Base-by-base conservation (phyloP, 2,797 vertebrate genomes). In the Selene dorsalis region DNA sequence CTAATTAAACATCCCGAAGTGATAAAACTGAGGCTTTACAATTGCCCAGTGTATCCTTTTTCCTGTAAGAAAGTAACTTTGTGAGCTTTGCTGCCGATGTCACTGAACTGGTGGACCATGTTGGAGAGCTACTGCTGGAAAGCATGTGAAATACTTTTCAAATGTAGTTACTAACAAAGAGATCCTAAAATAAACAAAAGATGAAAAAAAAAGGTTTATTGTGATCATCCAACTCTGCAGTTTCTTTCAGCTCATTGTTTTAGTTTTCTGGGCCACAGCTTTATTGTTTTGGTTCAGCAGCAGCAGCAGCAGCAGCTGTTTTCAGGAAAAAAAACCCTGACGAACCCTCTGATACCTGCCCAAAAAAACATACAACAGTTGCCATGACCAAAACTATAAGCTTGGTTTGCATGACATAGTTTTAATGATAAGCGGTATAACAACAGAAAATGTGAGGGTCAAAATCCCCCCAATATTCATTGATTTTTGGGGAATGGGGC, bases 1-100 rank as follows among this genome's bases (percentile, higher is more conserved):
- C 30, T 63, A 60, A 86, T 88, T 75, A 80, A 83, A 91, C 84
- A 84, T 82, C 75, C 59, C 84, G 69, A 72, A 86, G 73, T 43
- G 63, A 84, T 88, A 77, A 73, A 77, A 59, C 14, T 50, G 53
- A 77, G 73, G 43, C 16, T 28, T 52, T 57, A 22, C 53, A 60
- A 60, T 58, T 59, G 68, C 20, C 60, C 17, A 30, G 24, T 28
- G 39, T 60, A 41, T 79, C 83, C 56, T 5, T 68, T 4, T 50
- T 43, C 50, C 35, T 53, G 57, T 35, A 45, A 62, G 63, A 68
- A n/a, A 76, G 56, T 4, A 66, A 24, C 22, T 41, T 26, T 63
- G 48, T 16, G 4, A 60, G 71, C 22, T 58, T 41, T 17, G 68
- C 22, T 58, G 55, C 10, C 7, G 11, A 24, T 24, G 41, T 63